Conservation (phyloP, 2,113 vertebrate genomes). For the Ciconia maguari region DNA sequence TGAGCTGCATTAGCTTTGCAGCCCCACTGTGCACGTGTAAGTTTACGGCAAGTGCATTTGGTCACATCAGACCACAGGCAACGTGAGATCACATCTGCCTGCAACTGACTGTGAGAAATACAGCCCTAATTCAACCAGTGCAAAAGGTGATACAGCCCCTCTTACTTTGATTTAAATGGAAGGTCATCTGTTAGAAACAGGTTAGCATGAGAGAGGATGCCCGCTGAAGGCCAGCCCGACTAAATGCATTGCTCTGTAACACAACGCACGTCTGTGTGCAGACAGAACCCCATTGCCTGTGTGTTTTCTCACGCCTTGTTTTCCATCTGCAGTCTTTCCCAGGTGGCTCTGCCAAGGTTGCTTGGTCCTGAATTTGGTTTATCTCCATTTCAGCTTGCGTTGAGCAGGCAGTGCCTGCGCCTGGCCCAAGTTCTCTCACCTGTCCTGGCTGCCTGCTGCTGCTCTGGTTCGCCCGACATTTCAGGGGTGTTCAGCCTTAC, state of each 20-base stretch:
- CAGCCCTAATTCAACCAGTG: not conserved
- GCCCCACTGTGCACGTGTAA: not conserved
- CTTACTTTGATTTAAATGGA: not conserved
- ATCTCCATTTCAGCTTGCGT: not conserved
- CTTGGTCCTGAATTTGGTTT: not conserved
- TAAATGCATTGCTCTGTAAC: not conserved
- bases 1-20: not conserved
- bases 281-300: not conserved
- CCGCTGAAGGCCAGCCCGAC: not conserved
- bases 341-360: not conserved
- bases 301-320: not conserved
- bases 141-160: not conserved
- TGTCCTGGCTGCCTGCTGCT: not conserved
- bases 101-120: not conserved
- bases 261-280: accelerated
- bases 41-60: not conserved
- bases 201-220: not conserved
- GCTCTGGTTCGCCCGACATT: not conserved
- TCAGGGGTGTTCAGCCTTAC: not conserved
- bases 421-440: not conserved
- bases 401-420: not conserved
- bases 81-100: not conserved
- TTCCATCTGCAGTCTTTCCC: not conserved
- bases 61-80: not conserved
- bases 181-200: not conserved